Conservation (phyloP, 2,888 invertebrate genomes). For the Seira musarum region DNA sequence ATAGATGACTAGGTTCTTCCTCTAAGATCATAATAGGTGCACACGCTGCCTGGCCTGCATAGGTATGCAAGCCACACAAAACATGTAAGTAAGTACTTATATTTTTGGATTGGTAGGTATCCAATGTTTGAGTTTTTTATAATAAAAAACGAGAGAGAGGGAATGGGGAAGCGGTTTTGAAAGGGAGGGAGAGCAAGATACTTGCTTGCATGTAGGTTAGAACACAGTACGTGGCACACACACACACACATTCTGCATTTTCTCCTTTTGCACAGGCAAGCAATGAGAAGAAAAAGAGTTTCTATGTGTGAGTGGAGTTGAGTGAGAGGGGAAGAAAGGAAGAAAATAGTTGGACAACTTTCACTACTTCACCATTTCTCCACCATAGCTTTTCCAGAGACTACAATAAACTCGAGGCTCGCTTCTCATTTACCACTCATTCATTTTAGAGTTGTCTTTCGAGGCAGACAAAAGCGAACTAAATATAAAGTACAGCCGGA, state of each 20-base stretch:
- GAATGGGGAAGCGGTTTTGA: neutral
- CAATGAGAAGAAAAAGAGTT: neutral
- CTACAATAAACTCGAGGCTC: neutral
- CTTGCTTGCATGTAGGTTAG: neutral
- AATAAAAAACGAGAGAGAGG: too few relatives aligned
- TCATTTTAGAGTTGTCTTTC: conserved; percentile 3
- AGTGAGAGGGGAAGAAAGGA: neutral
- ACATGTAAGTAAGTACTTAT: too few relatives aligned
- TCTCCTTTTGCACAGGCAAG: neutral
- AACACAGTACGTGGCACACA: neutral
- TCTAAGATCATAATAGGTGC: neutral
- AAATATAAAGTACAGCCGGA: conserved; percentile 4
- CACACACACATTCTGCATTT: neutral
- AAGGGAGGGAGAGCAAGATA: neutral
- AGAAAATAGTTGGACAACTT: conserved; percentile 29
- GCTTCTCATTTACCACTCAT: conserved; percentile 1
- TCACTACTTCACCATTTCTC: conserved; percentile 20
- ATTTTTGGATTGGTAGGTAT: conserved; percentile 9
- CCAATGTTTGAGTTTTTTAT: neutral
- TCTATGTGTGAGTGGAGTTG: neutral
- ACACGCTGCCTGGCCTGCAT: too few relatives aligned
- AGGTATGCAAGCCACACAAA: conserved; percentile 4
- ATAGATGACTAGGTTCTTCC: too few relatives aligned
- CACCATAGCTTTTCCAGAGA: neutral
- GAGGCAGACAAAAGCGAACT: neutral